Evolutionary conservation across 2,888 invertebrate species (phyloP).

Genomic region (Synergus japonicus): DNA sequence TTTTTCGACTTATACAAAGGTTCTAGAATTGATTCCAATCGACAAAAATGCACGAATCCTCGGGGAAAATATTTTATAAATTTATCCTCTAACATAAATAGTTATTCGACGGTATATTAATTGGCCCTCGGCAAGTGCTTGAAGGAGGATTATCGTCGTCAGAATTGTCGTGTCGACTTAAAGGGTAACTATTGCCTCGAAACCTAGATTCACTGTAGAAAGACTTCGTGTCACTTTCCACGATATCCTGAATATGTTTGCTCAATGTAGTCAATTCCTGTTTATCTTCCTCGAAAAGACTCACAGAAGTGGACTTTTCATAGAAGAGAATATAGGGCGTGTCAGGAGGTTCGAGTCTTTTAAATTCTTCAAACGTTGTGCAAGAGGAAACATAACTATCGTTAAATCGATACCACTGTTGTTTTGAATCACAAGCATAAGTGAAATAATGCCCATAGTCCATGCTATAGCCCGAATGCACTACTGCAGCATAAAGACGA

Average conservation of each 20-base stretch:
- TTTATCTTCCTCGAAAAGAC: constrained; percentile 65
- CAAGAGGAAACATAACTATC: constrained; percentile 85
- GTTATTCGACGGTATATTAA: constrained; percentile 64
- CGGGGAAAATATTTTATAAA: not conserved
- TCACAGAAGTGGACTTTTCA: constrained; percentile 71
- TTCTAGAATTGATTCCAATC: not conserved
- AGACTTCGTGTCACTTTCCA: constrained; percentile 66
- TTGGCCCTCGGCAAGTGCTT: constrained; percentile 79
- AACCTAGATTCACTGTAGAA: constrained; percentile 67
- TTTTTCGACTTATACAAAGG: not conserved
- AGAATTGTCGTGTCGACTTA: constrained; percentile 65
- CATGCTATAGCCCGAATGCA: constrained; percentile 90
- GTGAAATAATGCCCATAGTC: constrained; percentile 95
- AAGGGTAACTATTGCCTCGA: constrained; percentile 49
- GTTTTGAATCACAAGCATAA: constrained; percentile 83
- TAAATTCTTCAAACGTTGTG: constrained; percentile 82
- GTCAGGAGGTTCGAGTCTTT: constrained; percentile 83
- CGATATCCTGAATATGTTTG: constrained; percentile 67
- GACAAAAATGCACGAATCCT: constrained; percentile 20
- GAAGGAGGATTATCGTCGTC: constrained; percentile 79
- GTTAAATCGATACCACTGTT: constrained; percentile 89
- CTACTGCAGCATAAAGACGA: constrained; percentile 88
- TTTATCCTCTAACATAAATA: constrained; percentile 65
- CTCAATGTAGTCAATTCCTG: constrained; percentile 65
- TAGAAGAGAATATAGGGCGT: constrained; percentile 93